Evolutionary conservation across 2,797 vertebrate species (phyloP).

Genomic region (Lepilemur ruficaudatus): DNA sequence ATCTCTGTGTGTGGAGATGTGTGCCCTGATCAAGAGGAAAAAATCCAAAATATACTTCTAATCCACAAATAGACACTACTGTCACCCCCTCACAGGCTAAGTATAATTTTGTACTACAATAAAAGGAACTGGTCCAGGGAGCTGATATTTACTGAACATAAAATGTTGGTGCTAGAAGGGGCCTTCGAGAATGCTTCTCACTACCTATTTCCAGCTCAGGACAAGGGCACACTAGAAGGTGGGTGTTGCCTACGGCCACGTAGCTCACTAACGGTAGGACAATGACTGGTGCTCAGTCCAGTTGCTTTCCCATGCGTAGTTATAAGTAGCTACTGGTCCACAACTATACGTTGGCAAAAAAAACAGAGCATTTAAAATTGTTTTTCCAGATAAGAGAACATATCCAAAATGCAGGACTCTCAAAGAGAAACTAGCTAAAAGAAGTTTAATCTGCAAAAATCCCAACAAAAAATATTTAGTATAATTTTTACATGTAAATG

Average conservation of each 20-base stretch:
- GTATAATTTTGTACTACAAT: conserved; percentile 11
- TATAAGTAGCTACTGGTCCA: background rate
- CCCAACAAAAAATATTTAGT: background rate
- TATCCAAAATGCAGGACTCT: background rate
- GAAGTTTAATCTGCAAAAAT: background rate
- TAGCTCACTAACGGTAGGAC: background rate
- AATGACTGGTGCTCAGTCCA: background rate
- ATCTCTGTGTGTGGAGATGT: background rate
- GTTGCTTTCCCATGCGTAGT: background rate
- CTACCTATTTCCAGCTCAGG: background rate
- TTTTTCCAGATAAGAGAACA: background rate
- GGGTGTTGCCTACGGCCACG: background rate
- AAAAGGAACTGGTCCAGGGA: background rate
- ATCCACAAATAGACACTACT: background rate
- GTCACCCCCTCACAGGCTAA: background rate
- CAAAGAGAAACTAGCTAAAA: background rate
- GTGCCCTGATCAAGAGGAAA: background rate
- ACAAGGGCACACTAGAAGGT: background rate
- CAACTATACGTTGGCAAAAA: background rate
- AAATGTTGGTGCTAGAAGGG: background rate
- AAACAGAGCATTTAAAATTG: background rate
- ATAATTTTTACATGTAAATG: background rate
- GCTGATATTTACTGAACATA: background rate
- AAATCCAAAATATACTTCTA: background rate
- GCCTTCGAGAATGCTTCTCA: background rate